Conservation (phyloP, 2,797 vertebrate species). For the Echiichthys vipera region DNA sequence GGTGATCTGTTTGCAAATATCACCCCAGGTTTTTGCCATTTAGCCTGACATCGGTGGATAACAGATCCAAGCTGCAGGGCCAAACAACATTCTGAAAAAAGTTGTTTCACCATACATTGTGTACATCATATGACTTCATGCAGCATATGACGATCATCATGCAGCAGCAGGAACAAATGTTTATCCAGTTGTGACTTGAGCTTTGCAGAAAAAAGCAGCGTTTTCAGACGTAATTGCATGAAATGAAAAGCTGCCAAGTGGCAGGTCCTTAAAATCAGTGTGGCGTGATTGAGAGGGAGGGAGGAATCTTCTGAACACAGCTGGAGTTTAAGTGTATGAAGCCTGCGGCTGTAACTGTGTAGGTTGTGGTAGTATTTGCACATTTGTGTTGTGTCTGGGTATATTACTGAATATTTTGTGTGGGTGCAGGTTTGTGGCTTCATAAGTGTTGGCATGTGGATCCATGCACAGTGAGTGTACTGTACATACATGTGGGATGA, state of each 20-base stretch:
- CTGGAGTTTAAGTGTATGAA: constrained; percentile 63
- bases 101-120: constrained; percentile 5
- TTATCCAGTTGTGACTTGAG: constrained; percentile 58
- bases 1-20: constrained; percentile 55
- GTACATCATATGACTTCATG: constrained; percentile 8
- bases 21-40: constrained; percentile 40
- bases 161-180: constrained; percentile 53
- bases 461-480: background rate
- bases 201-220: constrained; percentile 58
- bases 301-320: constrained; percentile 69
- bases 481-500: constrained; percentile 14
- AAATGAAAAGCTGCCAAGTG: constrained; percentile 75
- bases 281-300: constrained; percentile 73
- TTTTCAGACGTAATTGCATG: constrained; percentile 73
- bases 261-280: constrained; percentile 75
- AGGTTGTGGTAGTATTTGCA: constrained; percentile 55
- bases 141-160: constrained; percentile 39
- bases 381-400: constrained; percentile 55
- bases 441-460: constrained; percentile 10
- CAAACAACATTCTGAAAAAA: constrained; percentile 42
- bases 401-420: constrained; percentile 44
- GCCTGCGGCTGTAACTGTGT: constrained; percentile 48
- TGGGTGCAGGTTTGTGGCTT: constrained; percentile 31
- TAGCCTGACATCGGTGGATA: constrained; percentile 46
- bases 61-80: constrained; percentile 42